These are phyloP conservation scores for Ptilodon capucinus DNA, from an alignment of 2,888 invertebrate species.

Conservation along the genomic window DNA sequence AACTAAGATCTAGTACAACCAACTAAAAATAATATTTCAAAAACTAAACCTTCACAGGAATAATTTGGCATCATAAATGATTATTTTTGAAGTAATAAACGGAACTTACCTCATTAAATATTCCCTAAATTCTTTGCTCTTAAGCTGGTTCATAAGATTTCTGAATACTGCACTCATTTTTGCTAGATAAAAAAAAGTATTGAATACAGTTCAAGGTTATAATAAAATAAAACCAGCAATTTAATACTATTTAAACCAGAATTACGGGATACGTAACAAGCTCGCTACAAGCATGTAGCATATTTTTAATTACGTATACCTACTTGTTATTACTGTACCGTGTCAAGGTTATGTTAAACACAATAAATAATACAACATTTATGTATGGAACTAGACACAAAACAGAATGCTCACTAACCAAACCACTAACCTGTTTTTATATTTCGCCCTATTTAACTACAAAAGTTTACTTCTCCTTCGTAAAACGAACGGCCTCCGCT, in stretches of 20 bases:
- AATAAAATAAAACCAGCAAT: neutral
- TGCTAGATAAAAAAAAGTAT: too few relatives aligned
- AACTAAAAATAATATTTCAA: neutral
- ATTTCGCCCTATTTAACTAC: neutral
- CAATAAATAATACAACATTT: neutral
- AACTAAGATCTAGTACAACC: neutral
- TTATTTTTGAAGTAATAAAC: too few relatives aligned
- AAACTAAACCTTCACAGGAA: conserved; percentile 12
- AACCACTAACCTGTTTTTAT: neutral
- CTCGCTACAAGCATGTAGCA: too few relatives aligned
- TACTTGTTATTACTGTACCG: conserved; percentile 1
- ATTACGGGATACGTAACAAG: too few relatives aligned
- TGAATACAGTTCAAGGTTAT: too few relatives aligned
- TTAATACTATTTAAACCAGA: too few relatives aligned
- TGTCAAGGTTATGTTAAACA: conserved; percentile 57
- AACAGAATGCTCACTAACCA: neutral
- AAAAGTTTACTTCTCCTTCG: neutral
- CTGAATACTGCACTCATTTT: conserved; percentile 57
- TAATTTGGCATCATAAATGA: too few relatives aligned
- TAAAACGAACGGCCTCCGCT: neutral
- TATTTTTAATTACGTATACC: neutral
- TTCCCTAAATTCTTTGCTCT: conserved; percentile 91
- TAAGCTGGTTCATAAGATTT: conserved; percentile 84
- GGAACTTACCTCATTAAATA: conserved; percentile 96
- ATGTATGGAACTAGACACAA: neutral